A percentile compares a stretch with the other conserved stretches of the same genome.
phyloP scores from a whole-genome alignment of 2,797 vertebrate genomes.

The Falco columbarius region DNA sequence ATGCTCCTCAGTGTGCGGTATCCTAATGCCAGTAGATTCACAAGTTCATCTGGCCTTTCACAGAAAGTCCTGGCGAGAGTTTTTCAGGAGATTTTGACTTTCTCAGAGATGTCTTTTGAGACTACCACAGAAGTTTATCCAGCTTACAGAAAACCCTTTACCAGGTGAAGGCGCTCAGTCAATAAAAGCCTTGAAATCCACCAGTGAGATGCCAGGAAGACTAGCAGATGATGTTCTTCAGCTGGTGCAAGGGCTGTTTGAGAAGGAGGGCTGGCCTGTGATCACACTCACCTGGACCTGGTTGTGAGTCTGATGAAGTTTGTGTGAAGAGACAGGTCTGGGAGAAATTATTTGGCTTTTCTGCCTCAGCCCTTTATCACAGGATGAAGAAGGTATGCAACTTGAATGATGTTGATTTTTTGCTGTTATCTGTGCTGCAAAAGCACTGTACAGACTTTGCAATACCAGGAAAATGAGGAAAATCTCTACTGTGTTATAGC shows the following conservation, averaged over 20 bases:
- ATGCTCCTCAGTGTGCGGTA: background rate
- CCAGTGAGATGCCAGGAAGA: background rate
- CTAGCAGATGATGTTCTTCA: no score
- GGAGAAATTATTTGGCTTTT: background rate
- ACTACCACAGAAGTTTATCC: background rate
- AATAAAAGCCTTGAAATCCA: background rate
- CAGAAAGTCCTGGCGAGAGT: background rate
- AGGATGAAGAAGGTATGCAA: background rate
- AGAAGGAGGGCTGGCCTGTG: background rate
- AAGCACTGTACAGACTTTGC: background rate
- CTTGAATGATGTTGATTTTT: background rate
- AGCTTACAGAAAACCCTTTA: background rate
- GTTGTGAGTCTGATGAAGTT: background rate
- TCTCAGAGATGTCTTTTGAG: background rate
- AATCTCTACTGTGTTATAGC: rapidly evolving
- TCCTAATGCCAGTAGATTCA: background rate
- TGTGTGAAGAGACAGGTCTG: background rate
- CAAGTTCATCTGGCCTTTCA: background rate
- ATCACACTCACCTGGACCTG: rapidly evolving
- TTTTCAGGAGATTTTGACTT: background rate
- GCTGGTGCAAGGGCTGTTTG: background rate
- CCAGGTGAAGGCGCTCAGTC: background rate
- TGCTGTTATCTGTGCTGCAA: background rate
- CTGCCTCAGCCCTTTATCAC: background rate
- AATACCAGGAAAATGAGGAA: background rate